These are phyloP conservation scores for Etheostoma perlongum DNA, from an alignment of 2,797 vertebrate species.

Conservation along the genomic window DNA sequence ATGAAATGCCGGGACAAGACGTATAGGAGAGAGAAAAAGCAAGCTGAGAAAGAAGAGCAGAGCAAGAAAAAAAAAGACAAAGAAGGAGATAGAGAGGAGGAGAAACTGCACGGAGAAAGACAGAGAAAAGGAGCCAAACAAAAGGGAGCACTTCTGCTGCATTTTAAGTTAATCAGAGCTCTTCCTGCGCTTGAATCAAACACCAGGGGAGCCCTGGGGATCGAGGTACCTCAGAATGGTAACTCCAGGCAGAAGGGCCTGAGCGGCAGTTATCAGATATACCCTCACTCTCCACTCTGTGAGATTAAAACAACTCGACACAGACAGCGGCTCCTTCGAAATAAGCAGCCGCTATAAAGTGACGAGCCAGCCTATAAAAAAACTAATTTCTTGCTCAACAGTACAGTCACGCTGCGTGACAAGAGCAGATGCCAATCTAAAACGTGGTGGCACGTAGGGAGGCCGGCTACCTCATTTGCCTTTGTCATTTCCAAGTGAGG, in stretches of 20 bases:
- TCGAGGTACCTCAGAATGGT: slow-evolving; percentile 42
- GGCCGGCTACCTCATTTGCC: slow-evolving; percentile 59
- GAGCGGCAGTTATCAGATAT: slow-evolving; percentile 61
- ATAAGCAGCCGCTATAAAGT: slow-evolving; percentile 69
- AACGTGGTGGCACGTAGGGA: slow-evolving; percentile 38
- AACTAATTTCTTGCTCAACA: slow-evolving; percentile 68
- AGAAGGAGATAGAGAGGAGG: slow-evolving; percentile 1
- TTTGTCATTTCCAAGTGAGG: slow-evolving; percentile 66
- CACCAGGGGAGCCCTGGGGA: slow-evolving; percentile 46
- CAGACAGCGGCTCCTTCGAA: slow-evolving; percentile 48
- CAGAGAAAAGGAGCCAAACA: slow-evolving; percentile 31
- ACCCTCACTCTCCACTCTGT: slow-evolving; percentile 40
- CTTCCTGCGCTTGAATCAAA: slow-evolving; percentile 59
- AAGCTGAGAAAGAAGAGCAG: neutral
- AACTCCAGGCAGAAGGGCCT: slow-evolving; percentile 52
- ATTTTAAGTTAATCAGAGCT: slow-evolving; percentile 60
- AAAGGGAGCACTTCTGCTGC: slow-evolving; percentile 42
- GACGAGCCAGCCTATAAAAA: slow-evolving; percentile 64
- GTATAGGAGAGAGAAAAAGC: slow-evolving; percentile 18
- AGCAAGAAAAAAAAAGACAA: slow-evolving; percentile 8
- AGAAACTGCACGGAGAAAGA: slow-evolving; percentile 21
- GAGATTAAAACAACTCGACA: slow-evolving; percentile 64
- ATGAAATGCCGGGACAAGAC: slow-evolving; percentile 43
- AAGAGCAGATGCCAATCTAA: slow-evolving; percentile 76
- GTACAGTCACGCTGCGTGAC: slow-evolving; percentile 32